These are phyloP conservation scores for Acestrorhynchus altus DNA, from an alignment of 2,797 vertebrate species.

Conservation along the genomic window DNA sequence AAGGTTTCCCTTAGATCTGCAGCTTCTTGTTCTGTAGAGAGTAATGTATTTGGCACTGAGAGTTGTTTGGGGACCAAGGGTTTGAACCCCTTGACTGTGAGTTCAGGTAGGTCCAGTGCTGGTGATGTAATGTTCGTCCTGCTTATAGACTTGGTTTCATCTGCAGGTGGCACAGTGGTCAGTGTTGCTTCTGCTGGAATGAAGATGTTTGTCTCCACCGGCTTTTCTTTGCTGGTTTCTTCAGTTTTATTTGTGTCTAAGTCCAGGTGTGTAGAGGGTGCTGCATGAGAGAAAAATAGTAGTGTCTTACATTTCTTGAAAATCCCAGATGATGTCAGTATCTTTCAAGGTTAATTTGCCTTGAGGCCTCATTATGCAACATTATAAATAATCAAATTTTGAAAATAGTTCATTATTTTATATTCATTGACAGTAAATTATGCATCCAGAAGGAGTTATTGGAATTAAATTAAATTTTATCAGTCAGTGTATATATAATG, in stretches of 20 bases:
- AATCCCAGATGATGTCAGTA: too few relatives aligned
- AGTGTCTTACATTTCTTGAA: too few relatives aligned
- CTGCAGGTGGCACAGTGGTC: background rate
- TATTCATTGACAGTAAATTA: too few relatives aligned
- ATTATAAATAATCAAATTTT: too few relatives aligned
- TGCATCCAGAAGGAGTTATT: too few relatives aligned
- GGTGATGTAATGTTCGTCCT: background rate
- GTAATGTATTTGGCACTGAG: background rate
- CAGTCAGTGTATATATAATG: too few relatives aligned
- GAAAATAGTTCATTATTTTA: too few relatives aligned
- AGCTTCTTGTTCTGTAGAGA: background rate
- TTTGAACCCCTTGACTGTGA: background rate
- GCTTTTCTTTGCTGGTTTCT: background rate
- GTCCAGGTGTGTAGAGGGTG: background rate
- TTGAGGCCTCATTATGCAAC: too few relatives aligned
- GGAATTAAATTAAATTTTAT: too few relatives aligned
- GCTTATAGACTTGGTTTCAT: background rate
- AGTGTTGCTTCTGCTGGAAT: background rate
- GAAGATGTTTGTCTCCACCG: background rate
- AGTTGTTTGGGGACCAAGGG: background rate
- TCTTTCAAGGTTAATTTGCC: too few relatives aligned
- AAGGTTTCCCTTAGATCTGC: background rate
- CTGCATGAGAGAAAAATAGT: background rate
- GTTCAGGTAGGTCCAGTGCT: background rate
- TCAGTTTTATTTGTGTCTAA: background rate